Evolutionary conservation across 2,888 invertebrate genomes (phyloP).

Genomic region (Parthenolecanium corni): DNA sequence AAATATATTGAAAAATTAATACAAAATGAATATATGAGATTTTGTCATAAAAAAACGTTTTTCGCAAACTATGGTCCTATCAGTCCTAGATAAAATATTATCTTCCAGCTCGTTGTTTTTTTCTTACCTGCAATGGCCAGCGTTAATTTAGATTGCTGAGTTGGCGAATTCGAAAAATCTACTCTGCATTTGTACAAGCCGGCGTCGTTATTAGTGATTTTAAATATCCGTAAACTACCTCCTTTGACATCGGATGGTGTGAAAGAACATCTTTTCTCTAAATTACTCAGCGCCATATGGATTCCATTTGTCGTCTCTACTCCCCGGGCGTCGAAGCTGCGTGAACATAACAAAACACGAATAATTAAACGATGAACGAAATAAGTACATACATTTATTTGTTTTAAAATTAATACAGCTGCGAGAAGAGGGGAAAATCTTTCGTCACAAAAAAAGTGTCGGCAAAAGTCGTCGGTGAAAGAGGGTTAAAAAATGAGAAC

Average conservation of each 20-base stretch:
- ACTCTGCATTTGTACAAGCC: constrained; percentile 78
- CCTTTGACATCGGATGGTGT: constrained; percentile 47
- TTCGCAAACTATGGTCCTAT: too few relatives aligned
- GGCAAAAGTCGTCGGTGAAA: too few relatives aligned
- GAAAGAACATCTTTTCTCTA: constrained; percentile 51
- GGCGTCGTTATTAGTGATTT: constrained; percentile 60
- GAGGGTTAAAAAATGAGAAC: too few relatives aligned
- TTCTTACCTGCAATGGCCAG: constrained; percentile 74
- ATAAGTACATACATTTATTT: not conserved
- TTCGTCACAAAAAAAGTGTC: too few relatives aligned
- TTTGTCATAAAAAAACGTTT: too few relatives aligned
- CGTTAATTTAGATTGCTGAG: constrained; percentile 73
- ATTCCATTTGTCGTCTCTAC: constrained; percentile 2
- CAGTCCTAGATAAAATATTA: too few relatives aligned
- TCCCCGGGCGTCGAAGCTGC: constrained; percentile 15
- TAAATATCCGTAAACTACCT: constrained; percentile 60
- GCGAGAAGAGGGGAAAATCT: too few relatives aligned
- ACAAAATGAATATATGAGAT: too few relatives aligned
- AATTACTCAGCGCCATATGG: constrained; percentile 60
- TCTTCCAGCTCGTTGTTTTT: too few relatives aligned
- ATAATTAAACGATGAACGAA: not conserved
- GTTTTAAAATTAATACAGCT: not conserved
- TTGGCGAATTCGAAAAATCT: constrained; percentile 79
- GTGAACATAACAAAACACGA: not conserved
- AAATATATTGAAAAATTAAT: too few relatives aligned